phyloP scores from a whole-genome alignment of 2,888 invertebrate species.

The Selenia dentaria region DNA sequence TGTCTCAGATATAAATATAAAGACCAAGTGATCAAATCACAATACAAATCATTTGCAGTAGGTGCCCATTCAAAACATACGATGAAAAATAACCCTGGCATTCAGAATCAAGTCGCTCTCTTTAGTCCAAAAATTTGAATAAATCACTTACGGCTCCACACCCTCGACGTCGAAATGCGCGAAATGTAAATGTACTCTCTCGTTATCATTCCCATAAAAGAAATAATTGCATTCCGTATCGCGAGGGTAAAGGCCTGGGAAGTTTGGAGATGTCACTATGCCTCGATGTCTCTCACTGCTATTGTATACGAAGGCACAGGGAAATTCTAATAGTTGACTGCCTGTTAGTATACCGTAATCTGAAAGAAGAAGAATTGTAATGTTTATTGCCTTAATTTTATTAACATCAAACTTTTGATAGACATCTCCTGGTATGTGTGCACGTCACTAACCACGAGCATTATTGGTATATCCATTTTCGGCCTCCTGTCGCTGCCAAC shows the following conservation, averaged over 20 bases:
- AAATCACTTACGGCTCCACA: conserved; percentile 92
- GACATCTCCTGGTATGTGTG: too few relatives aligned
- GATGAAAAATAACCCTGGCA: too few relatives aligned
- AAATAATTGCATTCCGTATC: conserved; percentile 96
- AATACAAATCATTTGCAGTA: too few relatives aligned
- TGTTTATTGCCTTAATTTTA: too few relatives aligned
- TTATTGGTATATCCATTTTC: too few relatives aligned
- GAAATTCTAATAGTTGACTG: conserved; percentile 89
- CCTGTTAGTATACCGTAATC: conserved; percentile 95
- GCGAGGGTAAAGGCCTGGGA: conserved; percentile 95
- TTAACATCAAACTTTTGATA: too few relatives aligned
- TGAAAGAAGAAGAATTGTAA: conserved; percentile 73
- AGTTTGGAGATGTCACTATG: conserved; percentile 94
- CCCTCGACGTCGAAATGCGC: conserved; percentile 97
- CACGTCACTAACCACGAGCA: too few relatives aligned
- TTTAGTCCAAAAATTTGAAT: conserved; percentile 24
- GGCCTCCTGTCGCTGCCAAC: too few relatives aligned
- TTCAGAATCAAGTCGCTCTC: conserved; percentile 8
- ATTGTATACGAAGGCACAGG: conserved; percentile 95
- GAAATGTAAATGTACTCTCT: conserved; percentile 93
- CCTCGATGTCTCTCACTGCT: conserved; percentile 91
- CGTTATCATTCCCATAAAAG: conserved; percentile 91
- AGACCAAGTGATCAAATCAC: too few relatives aligned
- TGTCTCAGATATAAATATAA: too few relatives aligned
- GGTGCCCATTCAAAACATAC: too few relatives aligned